Evolutionary conservation across 2,797 vertebrate species (phyloP).

Genomic region (Myotis pilosus): DNA sequence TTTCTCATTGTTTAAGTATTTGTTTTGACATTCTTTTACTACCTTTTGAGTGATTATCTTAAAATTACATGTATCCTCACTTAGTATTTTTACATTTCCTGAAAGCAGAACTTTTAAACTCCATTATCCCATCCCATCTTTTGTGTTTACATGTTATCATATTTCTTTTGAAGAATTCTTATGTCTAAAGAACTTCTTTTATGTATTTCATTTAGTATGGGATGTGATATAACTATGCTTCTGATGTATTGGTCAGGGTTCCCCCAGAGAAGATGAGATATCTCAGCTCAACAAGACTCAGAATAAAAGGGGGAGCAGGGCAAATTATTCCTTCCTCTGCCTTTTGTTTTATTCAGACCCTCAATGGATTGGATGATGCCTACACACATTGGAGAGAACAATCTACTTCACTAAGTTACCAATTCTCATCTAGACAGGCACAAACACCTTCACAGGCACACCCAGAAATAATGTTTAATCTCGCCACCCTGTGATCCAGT

Average conservation of each 20-base stretch:
- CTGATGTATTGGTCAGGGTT: background rate
- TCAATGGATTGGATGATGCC: background rate
- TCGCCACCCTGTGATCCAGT: background rate
- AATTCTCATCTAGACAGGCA: background rate
- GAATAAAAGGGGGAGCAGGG: background rate
- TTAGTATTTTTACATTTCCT: too few relatives aligned
- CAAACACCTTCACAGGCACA: background rate
- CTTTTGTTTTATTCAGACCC: background rate
- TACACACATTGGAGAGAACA: too few relatives aligned
- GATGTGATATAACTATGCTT: background rate
- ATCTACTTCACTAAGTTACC: background rate
- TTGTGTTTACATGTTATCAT: too few relatives aligned
- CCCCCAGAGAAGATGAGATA: background rate
- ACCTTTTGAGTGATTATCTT: too few relatives aligned
- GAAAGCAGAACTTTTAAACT: too few relatives aligned
- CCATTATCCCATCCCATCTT: too few relatives aligned
- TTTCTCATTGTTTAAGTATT: too few relatives aligned
- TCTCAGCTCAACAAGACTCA: background rate
- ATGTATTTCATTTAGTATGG: too few relatives aligned
- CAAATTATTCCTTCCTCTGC: background rate
- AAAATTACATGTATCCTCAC: too few relatives aligned
- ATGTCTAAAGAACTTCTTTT: too few relatives aligned
- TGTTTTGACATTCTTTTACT: too few relatives aligned
- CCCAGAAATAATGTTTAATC: background rate
- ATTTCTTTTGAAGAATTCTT: too few relatives aligned